phyloP scores from a whole-genome alignment of 1,140 invertebrate genomes.

The Anastrepha ludens region DNA sequence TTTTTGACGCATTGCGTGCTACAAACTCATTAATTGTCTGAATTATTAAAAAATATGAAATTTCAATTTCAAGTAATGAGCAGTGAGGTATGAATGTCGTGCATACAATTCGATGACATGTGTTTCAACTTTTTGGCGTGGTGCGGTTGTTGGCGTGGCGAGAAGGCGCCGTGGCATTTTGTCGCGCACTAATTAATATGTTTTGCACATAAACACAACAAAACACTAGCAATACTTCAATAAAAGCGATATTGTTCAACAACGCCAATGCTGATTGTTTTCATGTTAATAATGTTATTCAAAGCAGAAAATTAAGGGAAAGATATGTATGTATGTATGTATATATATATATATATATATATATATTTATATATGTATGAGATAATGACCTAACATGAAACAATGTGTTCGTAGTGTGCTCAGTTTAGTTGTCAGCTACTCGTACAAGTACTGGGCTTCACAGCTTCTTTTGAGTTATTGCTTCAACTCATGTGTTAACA shows the following conservation, averaged over 20 bases:
- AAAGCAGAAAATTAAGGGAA: not conserved
- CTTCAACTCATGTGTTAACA: no score
- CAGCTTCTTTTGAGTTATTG: no score
- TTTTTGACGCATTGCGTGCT: slow-evolving; percentile 14
- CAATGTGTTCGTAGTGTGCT: no score
- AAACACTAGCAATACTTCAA: not conserved
- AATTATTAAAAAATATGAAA: not conserved
- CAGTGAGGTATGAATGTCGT: not conserved
- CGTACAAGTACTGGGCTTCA: no score
- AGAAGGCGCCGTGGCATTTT: not conserved
- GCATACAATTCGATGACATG: not conserved
- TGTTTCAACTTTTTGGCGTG: not conserved
- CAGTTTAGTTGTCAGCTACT: no score
- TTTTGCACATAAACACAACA: slow-evolving; percentile 4
- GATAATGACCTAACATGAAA: no score
- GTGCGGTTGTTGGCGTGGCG: not conserved
- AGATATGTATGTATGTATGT: not conserved
- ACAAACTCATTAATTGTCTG: slow-evolving; percentile 25
- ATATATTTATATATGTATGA: not conserved
- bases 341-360: not conserved
- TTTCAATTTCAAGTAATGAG: not conserved
- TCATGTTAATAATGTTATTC: not conserved
- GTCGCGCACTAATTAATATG: slow-evolving; percentile 18
- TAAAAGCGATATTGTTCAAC: not conserved
- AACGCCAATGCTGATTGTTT: not conserved